phyloP scores from a whole-genome alignment of 2,888 invertebrate species.

The Agelastica alni region DNA sequence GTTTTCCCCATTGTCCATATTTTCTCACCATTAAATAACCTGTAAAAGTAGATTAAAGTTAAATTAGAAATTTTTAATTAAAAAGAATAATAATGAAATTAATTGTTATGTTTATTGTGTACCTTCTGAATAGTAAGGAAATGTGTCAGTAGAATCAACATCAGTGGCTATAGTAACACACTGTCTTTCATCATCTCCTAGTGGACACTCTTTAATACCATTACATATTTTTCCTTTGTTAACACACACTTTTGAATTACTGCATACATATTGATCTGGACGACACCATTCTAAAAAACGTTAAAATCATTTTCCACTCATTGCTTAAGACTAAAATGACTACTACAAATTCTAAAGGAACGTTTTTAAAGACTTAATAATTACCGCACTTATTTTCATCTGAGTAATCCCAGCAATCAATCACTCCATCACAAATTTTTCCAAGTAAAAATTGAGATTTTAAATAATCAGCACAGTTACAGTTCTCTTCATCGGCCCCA shows the following conservation, averaged over 20 bases:
- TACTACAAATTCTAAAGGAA: not conserved
- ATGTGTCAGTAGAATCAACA: slow-evolving; percentile 61
- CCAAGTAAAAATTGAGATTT: slow-evolving; percentile 69
- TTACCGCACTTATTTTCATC: slow-evolving; percentile 78
- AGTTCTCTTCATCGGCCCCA: slow-evolving; percentile 73
- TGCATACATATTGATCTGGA: slow-evolving; percentile 73
- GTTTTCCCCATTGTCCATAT: slow-evolving; percentile 76
- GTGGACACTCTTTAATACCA: slow-evolving; percentile 71
- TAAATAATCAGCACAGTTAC: slow-evolving; percentile 76
- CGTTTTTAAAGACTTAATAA: not conserved
- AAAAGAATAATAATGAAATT: slow-evolving; percentile 6
- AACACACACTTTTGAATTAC: slow-evolving; percentile 72
- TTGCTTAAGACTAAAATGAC: not conserved
- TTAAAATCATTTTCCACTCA: not conserved
- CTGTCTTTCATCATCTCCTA: slow-evolving; percentile 76
- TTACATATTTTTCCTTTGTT: slow-evolving; percentile 70
- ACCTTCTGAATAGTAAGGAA: slow-evolving; percentile 68
- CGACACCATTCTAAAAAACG: slow-evolving; percentile 73
- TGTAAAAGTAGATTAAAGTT: too few relatives aligned
- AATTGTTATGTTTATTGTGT: slow-evolving; percentile 8
- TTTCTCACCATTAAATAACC: slow-evolving; percentile 76
- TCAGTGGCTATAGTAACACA: slow-evolving; percentile 70
- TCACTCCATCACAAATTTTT: slow-evolving; percentile 79
- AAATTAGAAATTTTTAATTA: too few relatives aligned
- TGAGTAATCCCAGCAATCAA: slow-evolving; percentile 80